phyloP scores from a whole-genome alignment of 2,113 vertebrate genomes.

The Rana temporaria region DNA sequence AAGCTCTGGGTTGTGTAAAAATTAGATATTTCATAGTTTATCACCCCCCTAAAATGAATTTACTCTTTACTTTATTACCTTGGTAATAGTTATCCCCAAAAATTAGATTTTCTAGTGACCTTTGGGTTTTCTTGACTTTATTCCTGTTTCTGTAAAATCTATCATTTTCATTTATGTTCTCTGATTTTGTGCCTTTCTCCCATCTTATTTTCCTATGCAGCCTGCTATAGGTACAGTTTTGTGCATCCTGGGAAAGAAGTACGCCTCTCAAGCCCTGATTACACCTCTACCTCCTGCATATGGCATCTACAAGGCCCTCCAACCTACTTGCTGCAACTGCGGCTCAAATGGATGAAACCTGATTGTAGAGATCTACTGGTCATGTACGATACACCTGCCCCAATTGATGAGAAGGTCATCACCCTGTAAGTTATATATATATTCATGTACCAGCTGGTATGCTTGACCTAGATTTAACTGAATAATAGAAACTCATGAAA shows the following conservation, averaged over 20 bases:
- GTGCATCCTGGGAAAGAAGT: conserved; percentile 69
- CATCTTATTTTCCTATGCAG: conserved; percentile 65
- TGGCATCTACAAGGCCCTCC: conserved; percentile 85
- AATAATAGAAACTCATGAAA: no score
- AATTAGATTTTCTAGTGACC: no score
- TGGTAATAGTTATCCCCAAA: no score
- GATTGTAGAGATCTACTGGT: conserved; percentile 88
- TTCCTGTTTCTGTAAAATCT: no score
- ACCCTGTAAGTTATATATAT: conserved; percentile 82
- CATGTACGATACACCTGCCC: conserved; percentile 80
- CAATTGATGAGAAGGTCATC: conserved; percentile 81
- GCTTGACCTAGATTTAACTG: no score
- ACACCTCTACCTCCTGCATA: conserved; percentile 80
- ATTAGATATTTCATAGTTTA: no score
- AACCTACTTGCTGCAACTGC: conserved; percentile 83
- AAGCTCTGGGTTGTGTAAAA: no score
- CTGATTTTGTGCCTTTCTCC: neutral
- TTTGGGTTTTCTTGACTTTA: no score
- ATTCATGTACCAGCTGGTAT: no score
- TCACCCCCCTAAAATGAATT: no score
- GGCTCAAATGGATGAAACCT: conserved; percentile 82
- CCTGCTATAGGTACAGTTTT: conserved; percentile 85
- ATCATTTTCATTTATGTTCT: no score
- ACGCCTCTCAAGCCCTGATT: conserved; percentile 80
- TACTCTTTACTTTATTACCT: no score